Percentiles rank a stretch among this genome's conserved stretches.
Evolutionary conservation across 2,113 vertebrate genomes (phyloP).

Genomic region (Notarius lentiginosus): DNA sequence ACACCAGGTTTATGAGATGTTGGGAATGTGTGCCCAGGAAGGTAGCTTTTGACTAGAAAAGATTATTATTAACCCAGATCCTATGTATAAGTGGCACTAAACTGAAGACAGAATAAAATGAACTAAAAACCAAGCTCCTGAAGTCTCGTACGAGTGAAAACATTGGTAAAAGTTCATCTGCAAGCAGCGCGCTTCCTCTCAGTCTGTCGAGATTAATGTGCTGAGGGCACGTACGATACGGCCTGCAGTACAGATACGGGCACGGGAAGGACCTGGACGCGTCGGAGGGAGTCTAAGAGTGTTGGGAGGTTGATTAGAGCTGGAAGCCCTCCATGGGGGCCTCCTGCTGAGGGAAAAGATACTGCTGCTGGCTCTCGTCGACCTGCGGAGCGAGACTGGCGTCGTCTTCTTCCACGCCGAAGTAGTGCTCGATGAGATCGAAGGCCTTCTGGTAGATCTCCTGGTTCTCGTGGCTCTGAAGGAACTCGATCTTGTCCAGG

Average conservation of each 20-base stretch:
- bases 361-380: conserved; percentile 94
- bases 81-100: conserved; percentile 33
- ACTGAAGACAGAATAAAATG: conserved; percentile 35
- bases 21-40: not conserved
- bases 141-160: conserved; percentile 16
- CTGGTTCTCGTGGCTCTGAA: conserved; percentile 98
- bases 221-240: not conserved
- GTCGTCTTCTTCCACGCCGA: conserved; percentile 93
- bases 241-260: conserved; percentile 15
- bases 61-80: conserved; percentile 6
- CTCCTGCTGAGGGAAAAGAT: conserved; percentile 93
- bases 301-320: conserved; percentile 74
- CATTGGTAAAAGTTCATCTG: conserved; percentile 35
- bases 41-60: not conserved
- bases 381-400: conserved; percentile 85
- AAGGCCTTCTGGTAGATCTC: conserved; percentile 99
- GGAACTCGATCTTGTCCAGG: conserved; percentile 97
- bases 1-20: not conserved
- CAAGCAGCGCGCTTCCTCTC: conserved; percentile 16
- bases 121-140: conserved; percentile 28
- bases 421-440: conserved; percentile 96
- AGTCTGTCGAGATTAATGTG: conserved; percentile 1
- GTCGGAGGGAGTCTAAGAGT: conserved; percentile 1
- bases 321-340: conserved; percentile 99
- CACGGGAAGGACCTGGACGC: conserved; percentile 25